phyloP scores from a whole-genome alignment of 2,797 vertebrate species.

The Erethizon dorsatum region DNA sequence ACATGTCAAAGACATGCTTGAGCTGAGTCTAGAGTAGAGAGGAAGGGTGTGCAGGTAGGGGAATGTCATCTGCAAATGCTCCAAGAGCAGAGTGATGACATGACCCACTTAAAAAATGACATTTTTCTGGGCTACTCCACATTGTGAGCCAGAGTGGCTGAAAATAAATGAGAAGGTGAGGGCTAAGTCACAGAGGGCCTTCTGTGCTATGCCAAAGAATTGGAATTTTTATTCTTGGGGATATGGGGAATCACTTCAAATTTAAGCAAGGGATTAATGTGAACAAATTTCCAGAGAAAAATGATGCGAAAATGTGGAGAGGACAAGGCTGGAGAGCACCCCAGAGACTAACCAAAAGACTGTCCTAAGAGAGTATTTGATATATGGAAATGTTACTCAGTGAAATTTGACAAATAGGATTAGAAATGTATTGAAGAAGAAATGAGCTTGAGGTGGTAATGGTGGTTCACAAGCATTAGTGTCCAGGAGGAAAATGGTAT shows the following conservation, averaged over 20 bases:
- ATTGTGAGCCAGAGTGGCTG: neutral
- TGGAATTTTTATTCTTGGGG: neutral
- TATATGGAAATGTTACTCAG: neutral
- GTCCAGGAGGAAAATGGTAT: neutral
- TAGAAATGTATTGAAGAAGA: neutral
- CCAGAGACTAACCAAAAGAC: neutral
- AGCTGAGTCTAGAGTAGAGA: neutral
- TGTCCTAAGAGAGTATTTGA: neutral
- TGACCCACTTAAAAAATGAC: neutral
- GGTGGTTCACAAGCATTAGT: neutral
- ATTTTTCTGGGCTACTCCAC: neutral
- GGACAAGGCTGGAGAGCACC: neutral
- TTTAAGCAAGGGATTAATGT: neutral
- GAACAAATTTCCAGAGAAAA: constrained; percentile 1
- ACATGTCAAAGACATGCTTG: neutral
- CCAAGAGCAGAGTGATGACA: neutral
- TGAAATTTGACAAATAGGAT: neutral
- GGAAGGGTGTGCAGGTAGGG: neutral
- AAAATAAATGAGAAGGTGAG: neutral
- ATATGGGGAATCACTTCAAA: neutral
- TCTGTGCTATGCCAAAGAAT: neutral
- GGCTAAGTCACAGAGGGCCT: constrained; percentile 1
- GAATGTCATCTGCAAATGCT: neutral
- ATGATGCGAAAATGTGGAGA: neutral
- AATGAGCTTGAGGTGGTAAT: neutral